Evolutionary conservation across 2,888 invertebrate species (phyloP).

Genomic region (Eretmocerus hayati): DNA sequence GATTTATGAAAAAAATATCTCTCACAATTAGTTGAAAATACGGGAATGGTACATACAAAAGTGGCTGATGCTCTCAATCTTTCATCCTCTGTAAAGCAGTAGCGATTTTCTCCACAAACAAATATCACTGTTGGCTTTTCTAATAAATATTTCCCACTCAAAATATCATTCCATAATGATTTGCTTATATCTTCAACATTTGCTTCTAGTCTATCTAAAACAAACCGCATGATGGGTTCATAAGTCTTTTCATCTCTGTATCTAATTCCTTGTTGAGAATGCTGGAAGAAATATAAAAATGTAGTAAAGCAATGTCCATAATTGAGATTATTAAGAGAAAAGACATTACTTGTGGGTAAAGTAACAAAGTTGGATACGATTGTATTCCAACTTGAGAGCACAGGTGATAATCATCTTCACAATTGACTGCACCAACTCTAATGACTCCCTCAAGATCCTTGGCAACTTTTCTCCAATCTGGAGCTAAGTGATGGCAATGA

Average conservation of each 20-base stretch:
- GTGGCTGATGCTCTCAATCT: constrained; percentile 61
- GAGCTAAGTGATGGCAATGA: constrained; percentile 77
- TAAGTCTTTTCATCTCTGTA: constrained; percentile 30
- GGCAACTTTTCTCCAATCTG: constrained; percentile 75
- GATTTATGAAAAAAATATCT: background rate
- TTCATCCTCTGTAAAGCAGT: constrained; percentile 33
- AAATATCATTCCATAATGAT: constrained; percentile 28
- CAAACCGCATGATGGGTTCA: constrained; percentile 30
- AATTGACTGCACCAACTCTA: constrained; percentile 78
- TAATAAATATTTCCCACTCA: constrained; percentile 23
- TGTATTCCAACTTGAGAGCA: constrained; percentile 69
- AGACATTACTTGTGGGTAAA: constrained; percentile 59
- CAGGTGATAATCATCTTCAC: constrained; percentile 74
- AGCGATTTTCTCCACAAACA: constrained; percentile 28
- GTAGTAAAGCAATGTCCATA: too few species aligned
- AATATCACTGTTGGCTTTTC: constrained; percentile 34
- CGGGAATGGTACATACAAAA: constrained; percentile 55
- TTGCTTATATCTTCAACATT: constrained; percentile 30
- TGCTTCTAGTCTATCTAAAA: constrained; percentile 32
- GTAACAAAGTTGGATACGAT: constrained; percentile 69
- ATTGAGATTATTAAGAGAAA: too few species aligned
- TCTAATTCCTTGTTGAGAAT: constrained; percentile 30
- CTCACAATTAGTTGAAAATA: background rate
- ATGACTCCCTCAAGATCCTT: constrained; percentile 68
- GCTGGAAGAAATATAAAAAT: constrained; percentile 22